These are phyloP conservation scores for Capitella teleta DNA, from an alignment of 1,140 invertebrate genomes.

Conservation along the genomic window DNA sequence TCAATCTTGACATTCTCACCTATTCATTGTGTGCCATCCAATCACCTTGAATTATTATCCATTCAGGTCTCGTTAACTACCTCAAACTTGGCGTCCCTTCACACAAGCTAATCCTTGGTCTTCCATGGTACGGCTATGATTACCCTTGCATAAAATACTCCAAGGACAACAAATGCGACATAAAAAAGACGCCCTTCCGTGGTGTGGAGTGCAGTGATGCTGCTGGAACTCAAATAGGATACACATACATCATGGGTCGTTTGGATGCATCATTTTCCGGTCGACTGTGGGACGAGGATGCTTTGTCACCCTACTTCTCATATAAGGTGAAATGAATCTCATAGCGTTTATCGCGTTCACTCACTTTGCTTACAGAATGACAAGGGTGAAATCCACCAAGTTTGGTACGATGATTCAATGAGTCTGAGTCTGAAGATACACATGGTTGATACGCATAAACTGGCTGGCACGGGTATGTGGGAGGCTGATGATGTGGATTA, in stretches of 20 bases:
- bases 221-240: slow-evolving; percentile 34
- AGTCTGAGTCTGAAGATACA: slow-evolving; percentile 29
- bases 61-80: slow-evolving; percentile 61
- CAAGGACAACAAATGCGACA: background rate
- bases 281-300: slow-evolving; percentile 26
- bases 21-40: too few relatives aligned
- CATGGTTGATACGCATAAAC: slow-evolving; percentile 17
- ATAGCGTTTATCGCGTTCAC: background rate
- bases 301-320: slow-evolving; percentile 37
- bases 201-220: slow-evolving; percentile 43
- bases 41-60: too few relatives aligned
- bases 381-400: slow-evolving; percentile 19
- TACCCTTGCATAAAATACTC: slow-evolving; percentile 30
- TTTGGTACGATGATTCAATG: slow-evolving; percentile 35
- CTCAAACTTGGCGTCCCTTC: slow-evolving; percentile 67
- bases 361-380: background rate
- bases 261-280: slow-evolving; percentile 22
- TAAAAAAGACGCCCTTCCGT: slow-evolving; percentile 37
- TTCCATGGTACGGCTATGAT: slow-evolving; percentile 76
- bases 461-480: slow-evolving; percentile 43
- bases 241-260: slow-evolving; percentile 17
- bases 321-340: slow-evolving; percentile 19
- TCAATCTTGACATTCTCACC: too few relatives aligned
- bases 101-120: slow-evolving; percentile 78
- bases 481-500: slow-evolving; percentile 36